These are phyloP conservation scores for Brevimyrus niger DNA, from an alignment of 2,113 vertebrate species.

Conservation along the genomic window DNA sequence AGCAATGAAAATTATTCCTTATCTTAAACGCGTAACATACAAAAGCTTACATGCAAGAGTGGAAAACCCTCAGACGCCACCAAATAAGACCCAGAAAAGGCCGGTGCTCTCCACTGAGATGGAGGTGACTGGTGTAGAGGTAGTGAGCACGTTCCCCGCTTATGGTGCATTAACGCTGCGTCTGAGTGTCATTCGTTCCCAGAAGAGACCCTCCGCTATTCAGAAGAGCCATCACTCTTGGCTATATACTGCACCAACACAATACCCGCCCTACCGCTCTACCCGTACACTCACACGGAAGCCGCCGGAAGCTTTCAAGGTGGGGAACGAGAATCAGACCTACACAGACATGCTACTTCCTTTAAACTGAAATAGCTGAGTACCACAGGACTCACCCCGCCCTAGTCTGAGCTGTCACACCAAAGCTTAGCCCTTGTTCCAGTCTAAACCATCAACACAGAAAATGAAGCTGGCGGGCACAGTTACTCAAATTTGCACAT, in stretches of 20 bases:
- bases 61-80: not conserved
- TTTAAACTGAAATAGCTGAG: not conserved
- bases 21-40: not conserved
- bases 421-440: not conserved
- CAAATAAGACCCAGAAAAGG: not conserved
- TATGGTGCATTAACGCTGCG: not conserved
- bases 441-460: not conserved
- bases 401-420: not conserved
- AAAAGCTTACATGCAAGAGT: not conserved
- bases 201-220: not conserved
- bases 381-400: not conserved
- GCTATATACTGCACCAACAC: not conserved
- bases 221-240: not conserved
- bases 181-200: not conserved
- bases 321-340: constrained; percentile 55
- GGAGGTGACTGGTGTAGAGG: not conserved
- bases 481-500: not conserved
- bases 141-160: not conserved
- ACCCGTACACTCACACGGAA: constrained; percentile 9
- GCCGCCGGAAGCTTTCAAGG: constrained; percentile 54
- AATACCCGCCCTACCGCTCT: not conserved
- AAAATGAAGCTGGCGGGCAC: not conserved
- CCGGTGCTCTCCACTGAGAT: not conserved
- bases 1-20: not conserved
- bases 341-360: constrained; percentile 40